Evolutionary conservation across 1,140 invertebrate genomes (phyloP), one percentile per base, ranked within the genome.

Genomic region (Pogonomyrmex californicus): DNA sequence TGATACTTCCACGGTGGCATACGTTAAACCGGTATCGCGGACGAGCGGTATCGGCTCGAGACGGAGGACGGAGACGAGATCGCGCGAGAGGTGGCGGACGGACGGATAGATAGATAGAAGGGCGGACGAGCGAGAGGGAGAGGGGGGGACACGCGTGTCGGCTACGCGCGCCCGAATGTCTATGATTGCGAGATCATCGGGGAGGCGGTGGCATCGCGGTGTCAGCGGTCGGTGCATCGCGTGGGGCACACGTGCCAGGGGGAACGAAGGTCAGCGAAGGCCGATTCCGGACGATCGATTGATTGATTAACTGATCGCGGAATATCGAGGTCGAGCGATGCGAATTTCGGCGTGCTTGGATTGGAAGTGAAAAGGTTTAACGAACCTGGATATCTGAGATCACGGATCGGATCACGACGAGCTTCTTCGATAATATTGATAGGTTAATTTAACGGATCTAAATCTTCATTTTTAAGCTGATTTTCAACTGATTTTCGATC

Each of bases 1-100:
- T 73, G 14, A 58, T 30, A 60, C n/a, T 62, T 62, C 54, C 79
- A 75, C 65, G 9, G 65, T 81, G 49, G 78, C 65, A 81, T 56
- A 12, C 38, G 65, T 81, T 14, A 30, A 81, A 70, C 33, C 78
- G 49, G 62, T 81, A 62, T 47, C 47, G 62, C 33, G 33, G 38
- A 56, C 49, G 49, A 68, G 49, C 49, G 78, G 7, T 82, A 82
- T 70, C 63, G 76, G 14, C 0, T n/a, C 10, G 58, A 41, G 7
- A 38, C 62, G 23, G 1, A 3, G 49, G 47, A 6, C 12, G 10
- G 47, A 66, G 77, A 41, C 23, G 10, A 49, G 23, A n/a, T 17
- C 17, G 56, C 30, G 47, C 23, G 33, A 51, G 77, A 41, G 47
- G 14, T 17, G n/a, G 14, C 6, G 9, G 33, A 14, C 7, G 33